A percentile compares a stretch with the other conserved stretches of the same genome.
phyloP scores from a whole-genome alignment of 2,888 invertebrate species.

The Thera britannica region DNA sequence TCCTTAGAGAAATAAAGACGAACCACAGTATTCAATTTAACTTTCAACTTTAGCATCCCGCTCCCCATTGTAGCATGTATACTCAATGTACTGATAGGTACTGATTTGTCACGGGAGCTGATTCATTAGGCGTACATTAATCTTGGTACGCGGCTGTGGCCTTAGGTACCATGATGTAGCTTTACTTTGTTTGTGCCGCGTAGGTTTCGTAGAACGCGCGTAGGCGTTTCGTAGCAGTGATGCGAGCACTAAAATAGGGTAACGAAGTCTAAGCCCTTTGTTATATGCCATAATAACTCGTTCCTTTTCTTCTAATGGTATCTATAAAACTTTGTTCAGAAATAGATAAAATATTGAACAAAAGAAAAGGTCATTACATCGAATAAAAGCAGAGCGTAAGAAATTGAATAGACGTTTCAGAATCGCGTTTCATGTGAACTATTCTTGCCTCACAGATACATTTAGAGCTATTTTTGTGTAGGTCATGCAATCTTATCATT shows the following conservation, averaged over 20 bases:
- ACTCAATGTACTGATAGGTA: constrained; percentile 40
- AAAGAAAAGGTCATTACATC: constrained; percentile 13
- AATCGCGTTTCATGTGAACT: constrained; percentile 32
- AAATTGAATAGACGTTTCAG: constrained; percentile 30
- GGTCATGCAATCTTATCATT: constrained; percentile 77
- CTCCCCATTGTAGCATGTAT: constrained; percentile 40
- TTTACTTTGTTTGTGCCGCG: constrained; percentile 59
- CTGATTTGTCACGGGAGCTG: constrained; percentile 78
- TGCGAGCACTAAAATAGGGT: constrained; percentile 6
- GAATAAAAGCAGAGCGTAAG: constrained; percentile 22
- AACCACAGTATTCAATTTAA: constrained; percentile 24
- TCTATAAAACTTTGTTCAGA: not conserved
- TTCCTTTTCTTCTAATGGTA: constrained; percentile 3
- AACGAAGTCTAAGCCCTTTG: not conserved
- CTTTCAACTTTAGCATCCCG: constrained; percentile 34
- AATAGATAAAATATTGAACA: constrained; percentile 12
- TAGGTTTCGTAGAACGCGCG: constrained; percentile 22
- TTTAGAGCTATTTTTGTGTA: constrained; percentile 45
- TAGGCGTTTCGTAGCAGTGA: constrained; percentile 23
- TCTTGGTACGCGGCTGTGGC: constrained; percentile 62
- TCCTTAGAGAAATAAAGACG: constrained; percentile 6
- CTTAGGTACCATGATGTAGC: constrained; percentile 54
- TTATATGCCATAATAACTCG: not conserved
- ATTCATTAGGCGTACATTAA: constrained; percentile 77
- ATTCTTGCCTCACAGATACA: constrained; percentile 32